These are phyloP conservation scores for Lordiphosa fenestrarum DNA, from an alignment of 2,888 invertebrate species.

Conservation along the genomic window DNA sequence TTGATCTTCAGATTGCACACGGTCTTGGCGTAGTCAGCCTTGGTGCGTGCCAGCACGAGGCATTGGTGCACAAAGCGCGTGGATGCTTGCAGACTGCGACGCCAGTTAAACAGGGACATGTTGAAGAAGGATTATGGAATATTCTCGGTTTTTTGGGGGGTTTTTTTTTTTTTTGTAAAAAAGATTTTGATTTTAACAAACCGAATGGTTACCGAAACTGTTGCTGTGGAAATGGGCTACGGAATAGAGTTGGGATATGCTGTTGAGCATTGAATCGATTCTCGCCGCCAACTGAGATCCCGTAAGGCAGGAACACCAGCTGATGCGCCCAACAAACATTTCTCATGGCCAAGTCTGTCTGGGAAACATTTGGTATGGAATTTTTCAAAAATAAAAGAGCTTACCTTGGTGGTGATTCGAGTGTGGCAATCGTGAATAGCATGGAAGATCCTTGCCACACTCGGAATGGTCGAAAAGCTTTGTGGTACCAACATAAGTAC, in stretches of 20 bases:
- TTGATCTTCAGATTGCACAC: constrained; percentile 88
- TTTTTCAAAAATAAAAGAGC: no score
- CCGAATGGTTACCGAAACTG: constrained; percentile 33
- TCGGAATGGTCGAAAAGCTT: no score
- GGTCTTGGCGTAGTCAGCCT: constrained; percentile 56
- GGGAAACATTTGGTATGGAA: neutral
- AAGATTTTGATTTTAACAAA: constrained; percentile 40
- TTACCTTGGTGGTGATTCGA: no score
- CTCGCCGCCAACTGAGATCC: no score
- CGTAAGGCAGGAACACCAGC: neutral
- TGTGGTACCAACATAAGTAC: no score
- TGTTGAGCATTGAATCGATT: no score
- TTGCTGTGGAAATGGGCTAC: neutral
- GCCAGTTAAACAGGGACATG: constrained; percentile 23
- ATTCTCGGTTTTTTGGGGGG: neutral
- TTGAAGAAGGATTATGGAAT: neutral
- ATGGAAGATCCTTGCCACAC: no score
- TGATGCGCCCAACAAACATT: no score
- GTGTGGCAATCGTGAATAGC: no score
- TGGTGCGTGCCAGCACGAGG: constrained; percentile 4
- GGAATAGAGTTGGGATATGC: no score
- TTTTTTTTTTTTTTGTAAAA: neutral
- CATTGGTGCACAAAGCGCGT: neutral
- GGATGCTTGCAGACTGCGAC: constrained; percentile 2
- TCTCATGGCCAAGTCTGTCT: neutral